phyloP scores from a whole-genome alignment of 2,888 invertebrate genomes.

The Cerastis leucographa region DNA sequence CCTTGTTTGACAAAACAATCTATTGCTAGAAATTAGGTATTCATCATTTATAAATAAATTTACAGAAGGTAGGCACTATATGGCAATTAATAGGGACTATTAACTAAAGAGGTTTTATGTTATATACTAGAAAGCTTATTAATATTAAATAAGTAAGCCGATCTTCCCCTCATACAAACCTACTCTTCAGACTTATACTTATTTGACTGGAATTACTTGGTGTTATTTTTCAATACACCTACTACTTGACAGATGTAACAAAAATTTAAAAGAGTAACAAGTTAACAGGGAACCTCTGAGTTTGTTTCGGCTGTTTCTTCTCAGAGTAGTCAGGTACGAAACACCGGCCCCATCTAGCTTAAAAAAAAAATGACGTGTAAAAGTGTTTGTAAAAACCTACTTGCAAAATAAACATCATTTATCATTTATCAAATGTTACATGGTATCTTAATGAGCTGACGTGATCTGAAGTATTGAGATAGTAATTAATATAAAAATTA shows the following conservation, averaged over 20 bases:
- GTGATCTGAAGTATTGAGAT: constrained; percentile 5
- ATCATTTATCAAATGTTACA: too few relatives aligned
- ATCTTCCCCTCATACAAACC: background rate
- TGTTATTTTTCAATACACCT: background rate
- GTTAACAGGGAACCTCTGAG: too few relatives aligned
- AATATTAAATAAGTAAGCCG: background rate
- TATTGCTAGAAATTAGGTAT: constrained; percentile 1
- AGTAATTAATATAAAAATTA: background rate
- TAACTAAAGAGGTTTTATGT: background rate
- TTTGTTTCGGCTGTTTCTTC: too few relatives aligned
- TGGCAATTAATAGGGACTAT: background rate
- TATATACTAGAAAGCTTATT: background rate
- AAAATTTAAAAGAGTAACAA: too few relatives aligned
- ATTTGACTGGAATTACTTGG: background rate
- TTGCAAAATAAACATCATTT: too few relatives aligned
- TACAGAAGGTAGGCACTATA: background rate
- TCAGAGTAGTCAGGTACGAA: too few relatives aligned
- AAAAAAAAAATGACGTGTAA: too few relatives aligned
- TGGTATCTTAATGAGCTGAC: constrained; percentile 18
- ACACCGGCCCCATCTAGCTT: too few relatives aligned
- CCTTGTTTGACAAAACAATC: background rate
- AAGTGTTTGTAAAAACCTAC: too few relatives aligned
- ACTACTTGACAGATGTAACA: background rate
- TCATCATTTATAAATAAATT: background rate
- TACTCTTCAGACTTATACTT: constrained; percentile 15